Percentiles rank a stretch among this genome's conserved stretches.
Evolutionary conservation across 2,888 invertebrate species (phyloP).

Genomic region (Lasioglossum morio): DNA sequence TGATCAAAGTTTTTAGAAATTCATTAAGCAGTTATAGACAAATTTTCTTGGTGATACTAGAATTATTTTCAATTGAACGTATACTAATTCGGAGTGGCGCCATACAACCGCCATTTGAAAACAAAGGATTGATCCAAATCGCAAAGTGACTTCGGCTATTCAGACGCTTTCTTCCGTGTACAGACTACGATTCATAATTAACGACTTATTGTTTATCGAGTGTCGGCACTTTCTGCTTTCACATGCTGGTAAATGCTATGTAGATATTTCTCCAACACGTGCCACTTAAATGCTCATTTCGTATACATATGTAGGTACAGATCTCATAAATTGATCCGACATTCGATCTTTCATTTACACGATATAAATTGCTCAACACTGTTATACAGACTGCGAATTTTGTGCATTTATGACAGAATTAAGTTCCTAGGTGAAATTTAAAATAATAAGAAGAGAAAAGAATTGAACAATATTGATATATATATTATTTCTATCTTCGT

Average conservation of each 20-base stretch:
- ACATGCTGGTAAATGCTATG: slow-evolving; percentile 31
- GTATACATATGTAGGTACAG: too few relatives aligned
- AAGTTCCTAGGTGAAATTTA: too few relatives aligned
- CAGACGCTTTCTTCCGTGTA: slow-evolving; percentile 35
- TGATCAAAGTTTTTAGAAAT: too few relatives aligned
- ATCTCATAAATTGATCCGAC: neutral
- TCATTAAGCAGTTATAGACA: too few relatives aligned
- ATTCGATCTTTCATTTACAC: slow-evolving; percentile 28
- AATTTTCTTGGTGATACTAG: too few relatives aligned
- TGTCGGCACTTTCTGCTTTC: slow-evolving; percentile 62
- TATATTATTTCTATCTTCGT: too few relatives aligned
- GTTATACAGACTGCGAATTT: too few relatives aligned
- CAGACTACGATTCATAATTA: slow-evolving; percentile 48
- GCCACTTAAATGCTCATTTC: slow-evolving; percentile 37
- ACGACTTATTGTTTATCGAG: slow-evolving; percentile 66
- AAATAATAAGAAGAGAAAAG: too few relatives aligned
- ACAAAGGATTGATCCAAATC: slow-evolving; percentile 5
- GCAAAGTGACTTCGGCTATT: neutral
- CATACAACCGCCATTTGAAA: neutral
- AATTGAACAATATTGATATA: too few relatives aligned
- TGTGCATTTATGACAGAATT: too few relatives aligned
- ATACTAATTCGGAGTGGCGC: neutral
- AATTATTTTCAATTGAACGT: neutral
- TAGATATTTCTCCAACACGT: slow-evolving; percentile 22
- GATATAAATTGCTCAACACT: neutral